Evolutionary conservation across 2,113 vertebrate genomes (phyloP).

Genomic region (Halcyon senegalensis): DNA sequence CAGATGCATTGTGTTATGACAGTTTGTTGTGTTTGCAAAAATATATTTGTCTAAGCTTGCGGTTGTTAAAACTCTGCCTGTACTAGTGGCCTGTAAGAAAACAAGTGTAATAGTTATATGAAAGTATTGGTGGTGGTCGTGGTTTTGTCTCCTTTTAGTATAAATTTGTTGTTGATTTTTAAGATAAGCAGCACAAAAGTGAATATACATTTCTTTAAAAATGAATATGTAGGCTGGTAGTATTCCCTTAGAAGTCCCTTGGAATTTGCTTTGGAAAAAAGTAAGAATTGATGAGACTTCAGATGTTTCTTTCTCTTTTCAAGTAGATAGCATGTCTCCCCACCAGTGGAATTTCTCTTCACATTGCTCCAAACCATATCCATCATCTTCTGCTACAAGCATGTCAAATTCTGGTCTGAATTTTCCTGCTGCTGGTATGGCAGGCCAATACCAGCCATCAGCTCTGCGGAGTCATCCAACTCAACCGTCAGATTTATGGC

Average conservation of each 20-base stretch:
- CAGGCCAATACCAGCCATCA: slow-evolving; percentile 49
- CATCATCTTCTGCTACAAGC: slow-evolving; percentile 16
- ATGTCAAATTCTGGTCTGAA: slow-evolving; percentile 5
- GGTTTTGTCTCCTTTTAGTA: not conserved
- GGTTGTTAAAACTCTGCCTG: not conserved
- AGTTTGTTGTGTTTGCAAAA: not conserved
- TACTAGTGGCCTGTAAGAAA: not conserved
- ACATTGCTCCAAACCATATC: slow-evolving; percentile 70
- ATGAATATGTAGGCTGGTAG: not conserved
- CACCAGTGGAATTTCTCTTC: slow-evolving; percentile 75
- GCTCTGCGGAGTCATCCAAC: slow-evolving; percentile 13
- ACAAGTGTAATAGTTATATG: not conserved
- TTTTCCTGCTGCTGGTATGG: not conserved
- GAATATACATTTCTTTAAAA: not conserved
- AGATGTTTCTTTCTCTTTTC: slow-evolving; percentile 31
- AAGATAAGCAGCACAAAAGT: not conserved
- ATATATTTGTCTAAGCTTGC: not conserved
- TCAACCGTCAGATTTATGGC: slow-evolving; percentile 69
- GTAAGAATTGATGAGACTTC: not conserved
- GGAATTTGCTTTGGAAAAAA: not conserved
- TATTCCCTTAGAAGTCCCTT: not conserved
- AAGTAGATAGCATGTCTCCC: slow-evolving; percentile 59
- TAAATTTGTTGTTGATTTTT: not conserved
- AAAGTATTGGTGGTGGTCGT: not conserved
- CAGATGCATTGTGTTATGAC: not conserved